Conservation (phyloP, 2,797 vertebrate species). For the Momotus momota region DNA sequence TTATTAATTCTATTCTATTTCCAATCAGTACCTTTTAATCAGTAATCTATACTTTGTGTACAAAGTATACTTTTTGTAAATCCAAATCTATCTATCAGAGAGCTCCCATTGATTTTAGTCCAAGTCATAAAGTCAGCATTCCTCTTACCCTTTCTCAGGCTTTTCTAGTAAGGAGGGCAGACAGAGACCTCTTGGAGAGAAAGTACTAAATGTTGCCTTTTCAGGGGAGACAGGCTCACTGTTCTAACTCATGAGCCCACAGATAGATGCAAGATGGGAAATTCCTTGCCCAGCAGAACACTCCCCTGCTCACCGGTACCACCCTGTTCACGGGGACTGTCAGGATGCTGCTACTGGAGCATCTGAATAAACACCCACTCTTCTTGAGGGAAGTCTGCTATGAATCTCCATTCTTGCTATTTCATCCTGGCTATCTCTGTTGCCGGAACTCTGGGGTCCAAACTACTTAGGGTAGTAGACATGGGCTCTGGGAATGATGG, state of each 20-base stretch:
- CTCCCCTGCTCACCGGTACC: background rate
- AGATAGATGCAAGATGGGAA: background rate
- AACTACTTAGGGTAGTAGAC: background rate
- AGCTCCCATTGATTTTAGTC: background rate
- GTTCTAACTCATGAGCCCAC: background rate
- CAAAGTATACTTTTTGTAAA: background rate
- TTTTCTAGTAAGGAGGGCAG: background rate
- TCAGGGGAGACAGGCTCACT: background rate
- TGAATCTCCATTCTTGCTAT: background rate
- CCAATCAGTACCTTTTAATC: background rate
- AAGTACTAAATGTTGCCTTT: background rate
- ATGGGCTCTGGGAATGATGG: background rate
- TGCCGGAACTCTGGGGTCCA: background rate
- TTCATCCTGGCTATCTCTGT: background rate
- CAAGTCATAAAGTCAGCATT: background rate
- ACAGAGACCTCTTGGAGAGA: background rate
- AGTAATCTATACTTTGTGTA: background rate
- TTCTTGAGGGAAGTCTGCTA: background rate
- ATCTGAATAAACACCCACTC: background rate
- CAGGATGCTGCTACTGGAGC: background rate
- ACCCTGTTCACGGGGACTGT: rapidly evolving
- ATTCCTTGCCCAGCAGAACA: background rate
- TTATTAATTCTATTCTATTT: slow-evolving; percentile 47
- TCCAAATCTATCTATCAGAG: background rate
- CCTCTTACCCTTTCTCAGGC: background rate